Percentiles rank a stretch among this genome's conserved stretches.
Conservation (phyloP, 2,113 vertebrate genomes). For the Eira barbara region DNA sequence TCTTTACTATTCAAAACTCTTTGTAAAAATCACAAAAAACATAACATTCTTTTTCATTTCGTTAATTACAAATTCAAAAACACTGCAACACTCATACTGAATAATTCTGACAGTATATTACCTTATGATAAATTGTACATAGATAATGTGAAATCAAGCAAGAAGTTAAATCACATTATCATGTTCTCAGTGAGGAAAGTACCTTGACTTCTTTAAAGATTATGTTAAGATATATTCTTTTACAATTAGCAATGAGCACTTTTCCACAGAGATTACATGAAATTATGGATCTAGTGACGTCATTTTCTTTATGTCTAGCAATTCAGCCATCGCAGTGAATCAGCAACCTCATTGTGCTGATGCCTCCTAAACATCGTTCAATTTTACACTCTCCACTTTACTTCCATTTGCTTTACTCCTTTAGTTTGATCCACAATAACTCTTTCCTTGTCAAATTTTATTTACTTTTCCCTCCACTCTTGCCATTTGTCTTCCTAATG, state of each 20-base stretch:
- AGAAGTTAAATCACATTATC: neutral
- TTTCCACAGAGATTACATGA: neutral
- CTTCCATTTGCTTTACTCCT: neutral
- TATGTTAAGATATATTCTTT: neutral
- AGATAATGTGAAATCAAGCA: neutral
- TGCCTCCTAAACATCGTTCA: neutral
- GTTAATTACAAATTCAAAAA: neutral
- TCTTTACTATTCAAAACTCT: neutral
- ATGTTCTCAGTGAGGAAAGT: neutral
- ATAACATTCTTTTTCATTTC: neutral
- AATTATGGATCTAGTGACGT: neutral
- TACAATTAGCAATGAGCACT: neutral
- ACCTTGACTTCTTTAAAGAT: neutral
- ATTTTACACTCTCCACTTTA: neutral
- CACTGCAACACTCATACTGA: fast-evolving
- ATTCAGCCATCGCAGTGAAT: neutral
- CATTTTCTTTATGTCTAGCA: neutral
- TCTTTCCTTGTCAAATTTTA: neutral
- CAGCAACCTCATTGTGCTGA: neutral
- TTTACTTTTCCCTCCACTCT: neutral
- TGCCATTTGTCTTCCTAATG: neutral
- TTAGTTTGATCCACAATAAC: neutral
- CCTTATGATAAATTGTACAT: neutral
- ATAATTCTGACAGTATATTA: neutral
- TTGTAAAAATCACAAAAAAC: neutral